A percentile compares a stretch with the other conserved stretches of the same genome.
These are phyloP conservation scores for Muscicapa striata DNA, from an alignment of 2,797 vertebrate species.

Conservation along the genomic window DNA sequence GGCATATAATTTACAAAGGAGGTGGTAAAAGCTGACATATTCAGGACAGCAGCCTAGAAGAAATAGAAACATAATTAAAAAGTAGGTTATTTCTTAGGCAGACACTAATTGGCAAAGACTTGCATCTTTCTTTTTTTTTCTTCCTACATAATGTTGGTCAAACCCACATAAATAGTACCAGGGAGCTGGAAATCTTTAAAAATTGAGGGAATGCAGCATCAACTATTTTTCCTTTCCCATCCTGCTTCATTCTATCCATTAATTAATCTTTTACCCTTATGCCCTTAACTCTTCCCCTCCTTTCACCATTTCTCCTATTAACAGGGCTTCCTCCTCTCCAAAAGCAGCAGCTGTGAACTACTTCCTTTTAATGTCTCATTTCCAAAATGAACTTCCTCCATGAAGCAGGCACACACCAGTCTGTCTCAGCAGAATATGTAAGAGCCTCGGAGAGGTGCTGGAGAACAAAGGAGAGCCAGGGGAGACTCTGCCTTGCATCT, in stretches of 20 bases:
- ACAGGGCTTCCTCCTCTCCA: neutral
- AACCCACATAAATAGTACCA: neutral
- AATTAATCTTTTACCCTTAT: neutral
- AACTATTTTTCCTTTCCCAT: neutral
- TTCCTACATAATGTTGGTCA: neutral
- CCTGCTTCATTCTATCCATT: neutral
- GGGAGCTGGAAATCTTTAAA: neutral
- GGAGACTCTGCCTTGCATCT: neutral
- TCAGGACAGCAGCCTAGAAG: neutral
- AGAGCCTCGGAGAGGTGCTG: neutral
- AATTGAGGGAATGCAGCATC: neutral
- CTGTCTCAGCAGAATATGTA: neutral
- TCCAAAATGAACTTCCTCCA: neutral
- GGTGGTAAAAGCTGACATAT: slow-evolving; percentile 4
- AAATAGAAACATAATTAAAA: neutral
- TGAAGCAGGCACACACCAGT: neutral
- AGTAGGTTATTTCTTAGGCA: neutral
- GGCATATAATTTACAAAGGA: neutral
- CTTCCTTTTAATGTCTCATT: neutral
- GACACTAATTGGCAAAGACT: neutral
- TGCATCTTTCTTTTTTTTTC: neutral
- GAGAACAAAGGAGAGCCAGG: neutral
- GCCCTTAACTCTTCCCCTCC: neutral
- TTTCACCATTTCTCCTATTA: slow-evolving; percentile 19
- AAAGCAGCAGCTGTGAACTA: neutral